phyloP scores from a whole-genome alignment of 2,113 vertebrate genomes.

The Colistium nudipinnis region DNA sequence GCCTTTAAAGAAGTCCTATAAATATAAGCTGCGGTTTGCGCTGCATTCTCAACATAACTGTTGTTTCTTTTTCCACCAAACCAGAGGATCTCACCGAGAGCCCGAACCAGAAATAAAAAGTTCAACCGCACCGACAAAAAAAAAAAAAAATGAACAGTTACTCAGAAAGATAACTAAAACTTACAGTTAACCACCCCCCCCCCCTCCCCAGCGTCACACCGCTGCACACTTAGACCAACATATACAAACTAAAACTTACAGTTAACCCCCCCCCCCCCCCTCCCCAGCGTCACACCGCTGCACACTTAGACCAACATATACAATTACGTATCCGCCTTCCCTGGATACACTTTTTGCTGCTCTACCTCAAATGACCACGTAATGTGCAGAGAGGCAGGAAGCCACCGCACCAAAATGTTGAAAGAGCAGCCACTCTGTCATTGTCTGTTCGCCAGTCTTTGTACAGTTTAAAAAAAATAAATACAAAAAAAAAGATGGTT shows the following conservation, averaged over 20 bases:
- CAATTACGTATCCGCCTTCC: conserved; percentile 67
- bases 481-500: conserved; percentile 20
- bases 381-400: conserved; percentile 57
- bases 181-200: conserved; percentile 38
- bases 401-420: conserved; percentile 53
- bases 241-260: conserved; percentile 66
- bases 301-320: conserved; percentile 50
- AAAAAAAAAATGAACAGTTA: conserved; percentile 21
- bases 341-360: conserved; percentile 48
- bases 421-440: conserved; percentile 62
- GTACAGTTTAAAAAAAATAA: conserved; percentile 27
- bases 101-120: conserved; percentile 26
- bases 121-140: conserved; percentile 30
- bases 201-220: conserved; percentile 34
- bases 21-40: conserved; percentile 21
- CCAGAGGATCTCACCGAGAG: conserved; percentile 3
- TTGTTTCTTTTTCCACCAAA: conserved; percentile 44
- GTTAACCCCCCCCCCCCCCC: too few relatives aligned
- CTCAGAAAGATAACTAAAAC: conserved; percentile 44
- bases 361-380: conserved; percentile 76
- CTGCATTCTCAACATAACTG: conserved; percentile 5
- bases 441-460: conserved; percentile 58
- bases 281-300: conserved; percentile 29
- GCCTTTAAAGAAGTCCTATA: background rate
- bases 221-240: conserved; percentile 43